Evolutionary conservation across 2,113 vertebrate genomes (phyloP), one percentile per base, ranked within the genome.

Genomic region (Heterotilapia buettikoferi): DNA sequence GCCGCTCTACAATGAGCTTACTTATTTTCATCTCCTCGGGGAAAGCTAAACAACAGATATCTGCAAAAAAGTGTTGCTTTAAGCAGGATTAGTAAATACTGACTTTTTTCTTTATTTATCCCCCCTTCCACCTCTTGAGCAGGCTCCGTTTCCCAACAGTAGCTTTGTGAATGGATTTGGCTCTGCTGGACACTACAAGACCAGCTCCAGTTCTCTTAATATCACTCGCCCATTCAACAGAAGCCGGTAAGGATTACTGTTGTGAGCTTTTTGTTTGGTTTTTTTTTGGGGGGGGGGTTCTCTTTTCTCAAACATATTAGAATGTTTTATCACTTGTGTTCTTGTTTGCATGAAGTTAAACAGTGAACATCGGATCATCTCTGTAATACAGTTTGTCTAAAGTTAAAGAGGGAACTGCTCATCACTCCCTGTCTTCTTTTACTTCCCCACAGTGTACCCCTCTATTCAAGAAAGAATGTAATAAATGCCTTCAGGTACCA

Each of bases 61-160:
- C 2, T 31, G 61, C 2, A 36, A 18, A 38, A 1, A 45, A 36
- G 24, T 80, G 10, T 59, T 43, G 8, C 16, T 36, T 79, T 33
- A 66, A 79, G 47, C 3, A 5, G 9, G 9, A 16, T 84, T 31
- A 63, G 5, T 71, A 56, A 83, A 29, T 19, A 0, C 4, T 56
- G 14, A 9, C 6, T 43, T 40, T 14, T 26, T 52, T 1, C 5
- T 76, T 16, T 89, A 68, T 81, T 59, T 43, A 1, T 18, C n/a
- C 56, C 0, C 3, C 33, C 33, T 21, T 68, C 63, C 33, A 68
- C 33, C 33, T 68, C 33, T 88, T 80, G 43, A 88, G 57, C 96
- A 99, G 99, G 99, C 99, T 91, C 99, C 98, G 4, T 99, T 99
- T 95, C 98, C 98, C 53, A 99, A 99, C 94, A 97, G 97, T 93